A percentile compares a stretch with the other conserved stretches of the same genome.
Conservation (phyloP, 2,113 vertebrate genomes). For the Leptocoma aspasia region DNA sequence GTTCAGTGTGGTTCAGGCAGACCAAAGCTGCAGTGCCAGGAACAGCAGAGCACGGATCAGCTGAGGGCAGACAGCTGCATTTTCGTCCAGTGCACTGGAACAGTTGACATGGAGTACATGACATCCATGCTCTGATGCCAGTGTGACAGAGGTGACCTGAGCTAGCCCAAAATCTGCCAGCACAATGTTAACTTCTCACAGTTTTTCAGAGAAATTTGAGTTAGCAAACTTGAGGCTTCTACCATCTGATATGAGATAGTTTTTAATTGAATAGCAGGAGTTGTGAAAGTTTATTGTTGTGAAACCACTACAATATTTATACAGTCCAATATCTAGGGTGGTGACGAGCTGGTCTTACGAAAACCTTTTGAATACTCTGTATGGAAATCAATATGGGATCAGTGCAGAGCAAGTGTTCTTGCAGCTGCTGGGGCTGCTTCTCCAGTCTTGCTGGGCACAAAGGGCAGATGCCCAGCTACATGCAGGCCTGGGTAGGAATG, state of each 20-base stretch:
- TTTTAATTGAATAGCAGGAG: neutral
- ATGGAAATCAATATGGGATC: neutral
- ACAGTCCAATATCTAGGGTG: neutral
- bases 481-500: neutral
- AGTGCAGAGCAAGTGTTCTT: neutral
- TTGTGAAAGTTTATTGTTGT: neutral
- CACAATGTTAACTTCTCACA: neutral
- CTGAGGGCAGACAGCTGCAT: neutral
- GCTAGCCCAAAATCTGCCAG: neutral
- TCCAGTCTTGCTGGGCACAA: neutral
- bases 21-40: neutral
- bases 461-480: neutral
- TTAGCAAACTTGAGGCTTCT: neutral
- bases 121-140: neutral
- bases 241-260: neutral
- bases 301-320: neutral
- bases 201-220: neutral
- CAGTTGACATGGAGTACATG: neutral
- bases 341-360: neutral
- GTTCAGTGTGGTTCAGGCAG: accelerated
- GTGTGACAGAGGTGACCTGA: neutral
- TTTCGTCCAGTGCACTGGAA: neutral
- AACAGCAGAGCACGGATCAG: neutral
- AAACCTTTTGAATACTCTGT: neutral
- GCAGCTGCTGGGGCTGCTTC: neutral